Base-by-base conservation (phyloP, 53 echinoderm and acorn worm genomes). In the Stichopus horrens region DNA sequence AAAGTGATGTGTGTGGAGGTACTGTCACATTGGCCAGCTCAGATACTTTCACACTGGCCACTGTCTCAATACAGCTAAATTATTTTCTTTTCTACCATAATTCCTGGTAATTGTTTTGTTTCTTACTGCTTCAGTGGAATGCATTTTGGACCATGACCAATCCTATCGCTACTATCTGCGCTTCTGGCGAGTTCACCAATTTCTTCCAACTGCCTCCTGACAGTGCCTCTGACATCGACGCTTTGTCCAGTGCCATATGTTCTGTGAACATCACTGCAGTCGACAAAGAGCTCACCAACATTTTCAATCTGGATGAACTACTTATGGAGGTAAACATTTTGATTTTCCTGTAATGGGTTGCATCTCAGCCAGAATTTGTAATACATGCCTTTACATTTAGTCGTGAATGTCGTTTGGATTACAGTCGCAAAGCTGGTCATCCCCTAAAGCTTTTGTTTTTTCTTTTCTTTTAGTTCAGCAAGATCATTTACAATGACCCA, bases 151-250 rank as follows among this genome's bases (percentile, higher is more conserved):
- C 23, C 54, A 85, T 85, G 85, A 5, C 60, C 10, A 59, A 85
- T 22, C 85, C 85, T 9, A 63, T 85, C 21, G 58, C 65, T 18
- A 88, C 91, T 14, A 86, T 96, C 77, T 96, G 96, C 79, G 54
- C 80, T 9, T 88, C 83, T 77, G 89, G 92, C 77, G 87, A 92
- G 65, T 92, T 96, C 88, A 88, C 86, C 8, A 55, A 88, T 6
- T 96, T 94, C 88, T 96, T 94, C 77, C 10, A 87, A 75, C 74
- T 87, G 18, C 93, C 95, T 5, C 23, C 54, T 53, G 75, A 88
- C 57, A 68, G 93, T 13, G 65, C 84, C 71, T 74, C 88, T 4
- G 83, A 95, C 83, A 58, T 95, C 58, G 7, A 58, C 9, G 74
- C 86, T 79, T 53, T 95, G 66, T 86, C 91, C 84, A 23, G 20